These are phyloP conservation scores for Drosophila atripex DNA, from an alignment of 2,888 invertebrate species.

Conservation along the genomic window DNA sequence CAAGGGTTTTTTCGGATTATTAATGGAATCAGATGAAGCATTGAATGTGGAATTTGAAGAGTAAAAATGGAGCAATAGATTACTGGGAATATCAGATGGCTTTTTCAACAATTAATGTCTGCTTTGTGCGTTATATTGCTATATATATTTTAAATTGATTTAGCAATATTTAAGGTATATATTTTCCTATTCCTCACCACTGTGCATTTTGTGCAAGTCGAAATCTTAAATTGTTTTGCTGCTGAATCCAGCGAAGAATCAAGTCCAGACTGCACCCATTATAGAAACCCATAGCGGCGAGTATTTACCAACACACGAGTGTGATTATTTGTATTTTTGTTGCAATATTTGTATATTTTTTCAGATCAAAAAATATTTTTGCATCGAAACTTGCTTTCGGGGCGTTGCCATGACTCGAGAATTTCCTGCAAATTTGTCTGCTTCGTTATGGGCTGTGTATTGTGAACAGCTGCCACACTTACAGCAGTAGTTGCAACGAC, in stretches of 20 bases:
- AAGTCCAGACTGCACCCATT: constrained; percentile 70
- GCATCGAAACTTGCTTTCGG: constrained; percentile 64
- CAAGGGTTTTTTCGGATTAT: constrained; percentile 3
- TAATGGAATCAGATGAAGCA: constrained; percentile 1
- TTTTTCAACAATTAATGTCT: too few relatives aligned
- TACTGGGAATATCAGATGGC: too few relatives aligned
- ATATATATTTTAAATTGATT: background rate
- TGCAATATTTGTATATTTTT: constrained; percentile 70
- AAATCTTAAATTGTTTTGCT: constrained; percentile 55
- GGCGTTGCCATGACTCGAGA: constrained; percentile 73
- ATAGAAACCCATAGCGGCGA: constrained; percentile 37
- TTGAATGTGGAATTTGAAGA: background rate
- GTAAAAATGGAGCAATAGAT: too few relatives aligned
- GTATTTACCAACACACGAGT: constrained; percentile 18
- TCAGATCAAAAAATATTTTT: constrained; percentile 54
- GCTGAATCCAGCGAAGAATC: constrained; percentile 54
- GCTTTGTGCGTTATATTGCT: too few relatives aligned
- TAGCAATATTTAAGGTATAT: background rate
- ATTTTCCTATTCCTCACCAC: constrained; percentile 26
- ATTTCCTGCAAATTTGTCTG: constrained; percentile 62
- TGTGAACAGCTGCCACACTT: constrained; percentile 39
- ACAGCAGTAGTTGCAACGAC: constrained; percentile 4
- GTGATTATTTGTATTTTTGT: constrained; percentile 55
- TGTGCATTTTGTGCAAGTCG: constrained; percentile 55
- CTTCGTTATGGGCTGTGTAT: constrained; percentile 34